Base-by-base conservation (phyloP, 2,888 invertebrate genomes). In the Sinhomidia bicolor region DNA sequence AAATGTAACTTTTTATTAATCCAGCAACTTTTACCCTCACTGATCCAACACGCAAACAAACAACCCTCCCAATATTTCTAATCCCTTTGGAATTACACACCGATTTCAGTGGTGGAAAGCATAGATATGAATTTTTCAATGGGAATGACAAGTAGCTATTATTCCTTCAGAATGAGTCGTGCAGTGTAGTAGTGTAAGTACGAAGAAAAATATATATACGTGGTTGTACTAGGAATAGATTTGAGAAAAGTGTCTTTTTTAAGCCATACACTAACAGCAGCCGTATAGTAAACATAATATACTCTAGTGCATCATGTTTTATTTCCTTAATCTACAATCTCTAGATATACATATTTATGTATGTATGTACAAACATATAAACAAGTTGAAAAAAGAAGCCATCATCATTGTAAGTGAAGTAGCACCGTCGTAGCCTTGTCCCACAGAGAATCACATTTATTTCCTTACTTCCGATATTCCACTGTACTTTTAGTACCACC, bases 21-120 rank as follows among this genome's bases (percentile, higher is more conserved):
- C 54, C 54, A 54, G 32, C 51, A 78, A 78, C 54, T 78, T 78
- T 78, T 54, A 26, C 54, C 54, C 78, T 78, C 32, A 54, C 1
- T 78, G 78, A 78, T 78, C 78, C 78, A 51, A 10, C 78, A 78
- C 29, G 78, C 78, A 78, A 78, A 78, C 78, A 78, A 78, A 78
- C 51, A 29, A 36, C 78, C 78, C 78, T 54, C 17, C n/a, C 29
- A 76, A 47, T 32, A 76, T 71, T 57, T 84, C 57, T 76, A 76
- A 62, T 76, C 76, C 84, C 60, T 41, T 26, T 60, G 84, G 51
- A 84, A 84, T 57, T 84, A n/a, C n/a, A 76, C 60, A 41, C 14
- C 3, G 60, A 76, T 84, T 84, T 47, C 62, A 76, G 76, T 44
- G 32, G 60, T n/a, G n/a, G n/a, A n/a, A n/a, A n/a, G n/a, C n/a